Percentiles rank a stretch among this genome's conserved stretches.
These are phyloP conservation scores for Burhinus oedicnemus DNA, from an alignment of 2,113 vertebrate genomes.

Conservation along the genomic window DNA sequence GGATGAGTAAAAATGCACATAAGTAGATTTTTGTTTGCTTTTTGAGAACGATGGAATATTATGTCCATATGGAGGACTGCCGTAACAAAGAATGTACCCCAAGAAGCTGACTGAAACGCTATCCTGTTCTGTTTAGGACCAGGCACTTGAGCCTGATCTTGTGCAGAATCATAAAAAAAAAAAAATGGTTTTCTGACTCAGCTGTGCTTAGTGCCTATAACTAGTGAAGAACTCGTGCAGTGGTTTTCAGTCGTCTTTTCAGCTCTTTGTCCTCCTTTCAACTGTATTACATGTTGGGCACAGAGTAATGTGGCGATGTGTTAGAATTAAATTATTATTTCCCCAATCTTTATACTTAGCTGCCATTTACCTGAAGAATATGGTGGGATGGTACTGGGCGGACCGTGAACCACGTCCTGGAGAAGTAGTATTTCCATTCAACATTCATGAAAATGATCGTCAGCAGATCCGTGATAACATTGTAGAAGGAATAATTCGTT, in stretches of 20 bases:
- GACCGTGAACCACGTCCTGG: conserved; percentile 90
- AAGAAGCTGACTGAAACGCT: not conserved
- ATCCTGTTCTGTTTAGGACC: not conserved
- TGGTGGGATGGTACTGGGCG: conserved; percentile 98
- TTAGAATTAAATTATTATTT: not conserved
- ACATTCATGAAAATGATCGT: conserved; percentile 96
- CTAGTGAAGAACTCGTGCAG: not conserved
- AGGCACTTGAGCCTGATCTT: not conserved
- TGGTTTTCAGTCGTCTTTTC: not conserved
- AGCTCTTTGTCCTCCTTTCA: not conserved
- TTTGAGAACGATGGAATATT: not conserved
- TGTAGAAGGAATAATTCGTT: conserved; percentile 94
- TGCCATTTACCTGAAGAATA: conserved; percentile 99
- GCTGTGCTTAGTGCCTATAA: not conserved
- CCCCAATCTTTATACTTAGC: conserved; percentile 69
- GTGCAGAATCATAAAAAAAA: not conserved
- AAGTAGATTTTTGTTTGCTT: not conserved
- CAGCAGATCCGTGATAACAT: conserved; percentile 95
- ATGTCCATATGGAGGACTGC: not conserved
- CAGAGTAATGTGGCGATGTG: not conserved
- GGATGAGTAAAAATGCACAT: not conserved
- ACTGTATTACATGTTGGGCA: not conserved
- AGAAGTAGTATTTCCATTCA: conserved; percentile 91
- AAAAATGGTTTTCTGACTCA: not conserved
- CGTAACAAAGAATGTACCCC: not conserved